A percentile compares a stretch with the other conserved stretches of the same genome.
Conservation (phyloP, 1,140 invertebrate genomes). For the Paracyclopina nana region DNA sequence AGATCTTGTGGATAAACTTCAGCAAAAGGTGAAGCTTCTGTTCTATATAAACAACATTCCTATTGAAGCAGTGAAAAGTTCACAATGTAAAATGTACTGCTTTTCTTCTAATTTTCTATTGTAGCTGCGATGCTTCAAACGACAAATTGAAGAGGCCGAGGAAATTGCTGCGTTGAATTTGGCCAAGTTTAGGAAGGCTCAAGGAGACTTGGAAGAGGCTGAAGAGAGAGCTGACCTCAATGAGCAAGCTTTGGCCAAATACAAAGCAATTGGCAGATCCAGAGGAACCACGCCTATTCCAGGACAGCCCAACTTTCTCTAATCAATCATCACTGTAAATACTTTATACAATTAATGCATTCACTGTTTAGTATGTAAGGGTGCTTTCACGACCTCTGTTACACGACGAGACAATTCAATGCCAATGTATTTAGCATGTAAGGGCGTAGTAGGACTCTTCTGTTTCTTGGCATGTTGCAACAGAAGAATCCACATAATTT, state of each 20-base stretch:
- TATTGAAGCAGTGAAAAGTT: background rate
- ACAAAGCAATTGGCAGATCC: constrained; percentile 24
- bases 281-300: constrained; percentile 4
- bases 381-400: too few species aligned
- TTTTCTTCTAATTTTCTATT: constrained; percentile 37
- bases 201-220: constrained; percentile 33
- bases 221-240: constrained; percentile 34
- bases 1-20: constrained; percentile 93
- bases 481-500: too few species aligned
- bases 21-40: constrained; percentile 51
- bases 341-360: too few species aligned
- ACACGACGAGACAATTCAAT: too few species aligned
- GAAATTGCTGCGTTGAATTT: constrained; percentile 38
- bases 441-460: too few species aligned
- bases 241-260: constrained; percentile 30
- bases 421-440: too few species aligned
- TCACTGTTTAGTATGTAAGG: too few species aligned
- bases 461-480: too few species aligned
- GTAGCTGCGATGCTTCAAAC: constrained; percentile 39
- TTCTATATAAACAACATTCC: background rate
- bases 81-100: constrained; percentile 27
- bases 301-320: background rate
- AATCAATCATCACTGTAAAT: too few species aligned
- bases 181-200: constrained; percentile 37
- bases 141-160: constrained; percentile 40